Conservation (phyloP, 1,140 invertebrate genomes). For the Contarinia nasturtii region DNA sequence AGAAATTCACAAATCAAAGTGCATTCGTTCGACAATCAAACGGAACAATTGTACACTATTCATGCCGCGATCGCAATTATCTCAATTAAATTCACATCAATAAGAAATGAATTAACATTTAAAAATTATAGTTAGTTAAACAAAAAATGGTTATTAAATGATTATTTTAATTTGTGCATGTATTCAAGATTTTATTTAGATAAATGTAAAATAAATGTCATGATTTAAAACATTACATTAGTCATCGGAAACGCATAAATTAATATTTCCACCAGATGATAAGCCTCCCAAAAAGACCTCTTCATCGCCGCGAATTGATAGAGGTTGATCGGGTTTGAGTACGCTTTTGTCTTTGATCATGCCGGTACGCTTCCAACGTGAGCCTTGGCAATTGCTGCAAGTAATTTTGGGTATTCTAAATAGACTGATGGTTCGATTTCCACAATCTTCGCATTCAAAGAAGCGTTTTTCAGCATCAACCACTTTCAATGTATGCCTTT, state of each 20-base stretch:
- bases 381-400: constrained; percentile 58
- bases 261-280: constrained; percentile 36
- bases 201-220: too few relatives aligned
- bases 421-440: constrained; percentile 57
- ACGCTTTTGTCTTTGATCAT: constrained; percentile 60
- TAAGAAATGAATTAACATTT: too few relatives aligned
- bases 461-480: constrained; percentile 70
- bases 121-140: too few relatives aligned
- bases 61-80: constrained; percentile 34
- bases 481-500: constrained; percentile 57
- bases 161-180: too few relatives aligned
- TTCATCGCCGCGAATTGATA: constrained; percentile 55
- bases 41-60: constrained; percentile 83
- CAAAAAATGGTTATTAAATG: too few relatives aligned
- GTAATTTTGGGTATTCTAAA: constrained; percentile 53
- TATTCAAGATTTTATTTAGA: too few relatives aligned
- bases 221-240: background rate
- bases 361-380: constrained; percentile 52
- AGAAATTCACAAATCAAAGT: constrained; percentile 77
- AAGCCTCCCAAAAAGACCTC: constrained; percentile 43
- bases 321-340: constrained; percentile 24
- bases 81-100: too few relatives aligned
- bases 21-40: constrained; percentile 83
- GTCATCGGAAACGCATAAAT: constrained; percentile 40
- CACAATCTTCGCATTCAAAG: constrained; percentile 76